Evolutionary conservation across 1,140 invertebrate species (phyloP).

Genomic region (Octopus sinensis): DNA sequence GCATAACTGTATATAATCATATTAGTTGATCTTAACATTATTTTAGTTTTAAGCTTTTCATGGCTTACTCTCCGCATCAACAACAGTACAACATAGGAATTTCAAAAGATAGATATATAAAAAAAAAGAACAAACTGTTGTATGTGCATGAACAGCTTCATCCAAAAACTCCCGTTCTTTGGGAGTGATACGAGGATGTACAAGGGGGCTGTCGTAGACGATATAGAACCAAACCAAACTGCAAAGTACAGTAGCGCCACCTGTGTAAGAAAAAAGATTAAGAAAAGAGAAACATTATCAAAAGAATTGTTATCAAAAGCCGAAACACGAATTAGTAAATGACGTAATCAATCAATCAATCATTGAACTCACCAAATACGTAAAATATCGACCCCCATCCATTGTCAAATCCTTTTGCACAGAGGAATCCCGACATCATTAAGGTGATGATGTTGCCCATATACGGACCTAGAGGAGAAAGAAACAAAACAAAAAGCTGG

Average conservation of each 20-base stretch:
- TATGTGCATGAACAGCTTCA: not conserved
- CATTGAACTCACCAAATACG: slow-evolving; percentile 35
- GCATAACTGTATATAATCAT: too few species aligned
- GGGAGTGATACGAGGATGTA: not conserved
- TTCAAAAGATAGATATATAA: not conserved
- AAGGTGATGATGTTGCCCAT: slow-evolving; percentile 38
- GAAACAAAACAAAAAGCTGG: not conserved
- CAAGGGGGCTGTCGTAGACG: not conserved
- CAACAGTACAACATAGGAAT: too few species aligned
- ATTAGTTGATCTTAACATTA: too few species aligned
- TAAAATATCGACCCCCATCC: slow-evolving; percentile 51
- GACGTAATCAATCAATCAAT: not conserved
- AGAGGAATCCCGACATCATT: slow-evolving; percentile 41
- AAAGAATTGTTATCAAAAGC: too few species aligned
- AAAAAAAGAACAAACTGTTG: not conserved
- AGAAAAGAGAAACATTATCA: not conserved
- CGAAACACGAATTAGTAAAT: not conserved
- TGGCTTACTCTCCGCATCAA: too few species aligned
- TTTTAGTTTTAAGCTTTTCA: too few species aligned
- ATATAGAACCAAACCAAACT: not conserved
- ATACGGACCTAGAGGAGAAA: slow-evolving; percentile 20
- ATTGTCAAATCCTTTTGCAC: slow-evolving; percentile 41
- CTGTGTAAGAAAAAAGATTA: not conserved
- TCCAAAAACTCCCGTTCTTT: not conserved
- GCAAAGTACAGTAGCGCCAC: not conserved